Evolutionary conservation across 2,797 vertebrate genomes (phyloP).

Genomic region (Oreortyx pictus): DNA sequence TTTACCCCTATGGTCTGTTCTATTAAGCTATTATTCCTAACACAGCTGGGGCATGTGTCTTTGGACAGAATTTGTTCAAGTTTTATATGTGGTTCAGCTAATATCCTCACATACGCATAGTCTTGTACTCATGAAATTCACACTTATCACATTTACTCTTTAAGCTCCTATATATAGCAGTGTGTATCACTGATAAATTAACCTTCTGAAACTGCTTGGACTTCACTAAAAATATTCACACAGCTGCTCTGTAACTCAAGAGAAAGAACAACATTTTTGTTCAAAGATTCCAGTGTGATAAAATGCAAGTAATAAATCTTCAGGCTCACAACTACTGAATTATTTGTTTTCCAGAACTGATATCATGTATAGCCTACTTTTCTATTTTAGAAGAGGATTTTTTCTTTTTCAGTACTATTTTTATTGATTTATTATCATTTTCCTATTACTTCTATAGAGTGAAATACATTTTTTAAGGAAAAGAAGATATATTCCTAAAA

Average conservation of each 20-base stretch:
- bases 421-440: slow-evolving; percentile 28
- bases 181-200: background rate
- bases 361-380: background rate
- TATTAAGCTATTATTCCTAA: background rate
- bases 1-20: background rate
- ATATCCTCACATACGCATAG: background rate
- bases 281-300: background rate
- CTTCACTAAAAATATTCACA: background rate
- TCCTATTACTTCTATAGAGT: slow-evolving; percentile 3
- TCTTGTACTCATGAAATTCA: slow-evolving; percentile 9
- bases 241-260: background rate
- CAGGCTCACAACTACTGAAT: background rate
- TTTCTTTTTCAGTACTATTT: background rate
- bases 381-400: slow-evolving; percentile 1
- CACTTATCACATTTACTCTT: background rate
- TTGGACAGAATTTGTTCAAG: background rate
- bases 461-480: background rate
- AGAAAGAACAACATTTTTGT: background rate
- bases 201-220: background rate
- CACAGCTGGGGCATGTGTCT: background rate
- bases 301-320: slow-evolving; percentile 14
- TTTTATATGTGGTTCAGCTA: slow-evolving; percentile 6
- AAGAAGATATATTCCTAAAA: background rate
- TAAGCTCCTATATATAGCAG: background rate
- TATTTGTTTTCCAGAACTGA: background rate